A percentile compares a stretch with the other conserved stretches of the same genome.
These are phyloP conservation scores for Scaptomyza caliginosa DNA, from an alignment of 2,888 invertebrate species.

Conservation along the genomic window DNA sequence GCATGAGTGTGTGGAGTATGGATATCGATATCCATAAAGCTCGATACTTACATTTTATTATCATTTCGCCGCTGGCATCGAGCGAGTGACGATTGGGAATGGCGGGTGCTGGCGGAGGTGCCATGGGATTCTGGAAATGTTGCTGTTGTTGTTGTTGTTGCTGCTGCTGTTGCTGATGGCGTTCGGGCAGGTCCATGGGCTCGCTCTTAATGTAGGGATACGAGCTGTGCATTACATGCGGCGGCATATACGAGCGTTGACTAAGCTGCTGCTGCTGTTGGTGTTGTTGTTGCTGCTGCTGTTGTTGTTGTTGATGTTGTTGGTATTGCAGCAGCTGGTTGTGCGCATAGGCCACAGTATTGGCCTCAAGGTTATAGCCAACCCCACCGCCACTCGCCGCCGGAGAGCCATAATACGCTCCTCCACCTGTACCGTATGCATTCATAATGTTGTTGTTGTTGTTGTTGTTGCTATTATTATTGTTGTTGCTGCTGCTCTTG, in stretches of 20 bases:
- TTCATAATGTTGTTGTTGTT: constrained; percentile 59
- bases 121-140: constrained; percentile 64
- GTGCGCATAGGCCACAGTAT: constrained; percentile 72
- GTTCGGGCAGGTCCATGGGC: constrained; percentile 64
- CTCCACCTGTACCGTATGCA: constrained; percentile 53
- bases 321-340: constrained; percentile 77
- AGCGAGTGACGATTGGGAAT: constrained; percentile 38
- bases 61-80: constrained; percentile 60
- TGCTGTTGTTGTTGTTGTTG: constrained; percentile 44
- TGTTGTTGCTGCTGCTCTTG: constrained; percentile 52
- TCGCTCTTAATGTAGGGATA: constrained; percentile 79
- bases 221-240: constrained; percentile 57
- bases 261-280: constrained; percentile 63
- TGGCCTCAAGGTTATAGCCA: constrained; percentile 76
- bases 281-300: constrained; percentile 48
- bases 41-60: constrained; percentile 72
- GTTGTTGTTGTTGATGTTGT: constrained; percentile 51
- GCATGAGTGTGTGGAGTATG: constrained; percentile 5
- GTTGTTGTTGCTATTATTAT: constrained; percentile 38
- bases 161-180: constrained; percentile 38
- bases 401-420: constrained; percentile 55
- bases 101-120: constrained; percentile 63
- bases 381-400: constrained; percentile 32
- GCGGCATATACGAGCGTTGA: constrained; percentile 64
- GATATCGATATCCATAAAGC: constrained; percentile 50